Percentiles rank a stretch among this genome's conserved stretches.
phyloP scores from a whole-genome alignment of 2,113 vertebrate species.

The Microcebus murinus region DNA sequence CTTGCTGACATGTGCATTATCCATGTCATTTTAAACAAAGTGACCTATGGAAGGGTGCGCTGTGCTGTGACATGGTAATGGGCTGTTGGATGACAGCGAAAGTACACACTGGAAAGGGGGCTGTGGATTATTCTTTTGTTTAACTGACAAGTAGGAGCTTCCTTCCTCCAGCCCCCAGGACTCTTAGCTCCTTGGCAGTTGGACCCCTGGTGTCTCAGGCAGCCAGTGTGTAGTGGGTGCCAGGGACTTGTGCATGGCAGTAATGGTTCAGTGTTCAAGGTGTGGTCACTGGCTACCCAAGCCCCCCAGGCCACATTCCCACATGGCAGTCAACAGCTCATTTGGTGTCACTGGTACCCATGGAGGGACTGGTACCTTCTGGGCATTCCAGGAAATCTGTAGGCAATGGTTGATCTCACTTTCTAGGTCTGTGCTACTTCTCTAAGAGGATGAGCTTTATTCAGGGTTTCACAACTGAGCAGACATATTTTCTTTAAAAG shows the following conservation, averaged over 20 bases:
- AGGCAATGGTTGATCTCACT: neutral
- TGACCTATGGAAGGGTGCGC: slow-evolving; percentile 91
- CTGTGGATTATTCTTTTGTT: slow-evolving; percentile 88
- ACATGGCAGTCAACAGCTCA: accelerated
- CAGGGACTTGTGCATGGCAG: neutral
- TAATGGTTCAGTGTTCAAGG: neutral
- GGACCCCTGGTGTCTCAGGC: slow-evolving; percentile 68
- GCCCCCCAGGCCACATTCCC: neutral
- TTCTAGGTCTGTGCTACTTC: neutral
- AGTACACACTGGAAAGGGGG: slow-evolving; percentile 87
- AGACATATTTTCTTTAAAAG: neutral
- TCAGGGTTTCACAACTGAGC: neutral
- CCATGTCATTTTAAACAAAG: slow-evolving; percentile 95
- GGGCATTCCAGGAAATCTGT: neutral
- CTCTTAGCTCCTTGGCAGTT: slow-evolving; percentile 80
- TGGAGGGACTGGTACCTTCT: neutral
- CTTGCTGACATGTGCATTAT: slow-evolving; percentile 91
- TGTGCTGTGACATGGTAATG: slow-evolving; percentile 92
- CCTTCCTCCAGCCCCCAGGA: slow-evolving; percentile 82
- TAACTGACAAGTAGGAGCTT: slow-evolving; percentile 87
- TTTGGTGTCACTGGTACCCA: neutral
- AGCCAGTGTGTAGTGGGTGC: slow-evolving; percentile 24
- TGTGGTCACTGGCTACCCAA: neutral
- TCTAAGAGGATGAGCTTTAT: neutral
- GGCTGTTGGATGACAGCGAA: slow-evolving; percentile 92